Conservation (phyloP, 23 tunicate genomes). For the Trididemnum clinides region DNA sequence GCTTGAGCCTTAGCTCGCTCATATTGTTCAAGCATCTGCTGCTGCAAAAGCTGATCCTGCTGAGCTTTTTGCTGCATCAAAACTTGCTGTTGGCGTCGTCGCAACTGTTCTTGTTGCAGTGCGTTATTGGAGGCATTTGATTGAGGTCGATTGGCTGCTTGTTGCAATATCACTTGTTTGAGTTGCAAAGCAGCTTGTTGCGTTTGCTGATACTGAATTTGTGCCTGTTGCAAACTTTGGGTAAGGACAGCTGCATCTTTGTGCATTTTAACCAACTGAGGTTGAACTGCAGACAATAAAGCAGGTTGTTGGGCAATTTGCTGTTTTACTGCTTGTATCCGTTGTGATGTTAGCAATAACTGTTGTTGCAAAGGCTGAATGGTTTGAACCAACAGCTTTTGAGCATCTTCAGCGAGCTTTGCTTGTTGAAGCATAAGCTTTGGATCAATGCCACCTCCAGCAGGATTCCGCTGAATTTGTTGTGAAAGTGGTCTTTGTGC, state of each 20-base stretch:
- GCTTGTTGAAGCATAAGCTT: constrained; percentile 63
- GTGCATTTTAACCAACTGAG: constrained; percentile 66
- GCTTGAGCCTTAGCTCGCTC: background rate
- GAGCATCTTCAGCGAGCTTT: constrained; percentile 51
- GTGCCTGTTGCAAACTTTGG: constrained; percentile 43
- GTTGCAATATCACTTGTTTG: constrained; percentile 50
- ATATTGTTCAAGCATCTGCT: constrained; percentile 25
- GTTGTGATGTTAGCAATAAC: constrained; percentile 39
- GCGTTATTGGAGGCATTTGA: background rate
- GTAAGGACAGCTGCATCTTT: constrained; percentile 43
- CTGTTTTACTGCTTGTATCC: constrained; percentile 32
- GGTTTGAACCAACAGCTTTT: constrained; percentile 46
- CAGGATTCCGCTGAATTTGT: background rate
- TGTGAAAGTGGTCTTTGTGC: background rate
- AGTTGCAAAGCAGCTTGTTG: constrained; percentile 41
- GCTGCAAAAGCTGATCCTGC: constrained; percentile 25
- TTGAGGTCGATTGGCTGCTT: constrained; percentile 13
- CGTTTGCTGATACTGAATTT: constrained; percentile 46
- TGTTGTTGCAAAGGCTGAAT: constrained; percentile 64
- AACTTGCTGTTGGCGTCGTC: constrained; percentile 12
- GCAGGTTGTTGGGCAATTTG: constrained; percentile 92
- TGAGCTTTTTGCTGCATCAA: constrained; percentile 27
- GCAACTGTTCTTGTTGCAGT: background rate
- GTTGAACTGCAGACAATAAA: constrained; percentile 57
- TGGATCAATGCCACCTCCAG: constrained; percentile 54